Evolutionary conservation across 2,113 vertebrate species (phyloP).

Genomic region (Gallinago jamesoni): DNA sequence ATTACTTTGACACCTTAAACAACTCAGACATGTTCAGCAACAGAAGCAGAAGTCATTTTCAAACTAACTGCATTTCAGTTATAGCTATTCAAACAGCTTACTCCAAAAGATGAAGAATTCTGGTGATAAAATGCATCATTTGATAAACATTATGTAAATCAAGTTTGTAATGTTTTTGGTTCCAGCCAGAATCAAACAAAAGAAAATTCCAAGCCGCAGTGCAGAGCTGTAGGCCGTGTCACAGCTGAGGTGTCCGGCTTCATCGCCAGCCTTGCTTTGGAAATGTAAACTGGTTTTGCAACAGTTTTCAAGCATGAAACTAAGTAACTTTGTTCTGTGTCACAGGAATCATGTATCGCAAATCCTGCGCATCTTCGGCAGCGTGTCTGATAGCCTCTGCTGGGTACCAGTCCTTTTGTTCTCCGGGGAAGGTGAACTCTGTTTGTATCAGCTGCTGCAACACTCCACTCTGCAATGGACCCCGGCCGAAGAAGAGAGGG

Average conservation of each 20-base stretch:
- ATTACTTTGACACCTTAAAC: neutral
- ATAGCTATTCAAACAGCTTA: neutral
- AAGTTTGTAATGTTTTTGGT: neutral
- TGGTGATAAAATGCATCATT: slow-evolving; percentile 23
- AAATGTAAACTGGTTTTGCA: neutral
- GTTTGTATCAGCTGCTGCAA: slow-evolving; percentile 99
- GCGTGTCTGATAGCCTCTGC: slow-evolving; percentile 96
- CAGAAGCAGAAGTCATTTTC: neutral
- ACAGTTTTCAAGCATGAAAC: neutral
- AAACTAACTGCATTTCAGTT: slow-evolving; percentile 5
- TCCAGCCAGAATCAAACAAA: neutral
- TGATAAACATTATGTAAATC: neutral
- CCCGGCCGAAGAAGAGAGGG: slow-evolving; percentile 84
- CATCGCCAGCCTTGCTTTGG: neutral
- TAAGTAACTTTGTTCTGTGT: slow-evolving; percentile 56
- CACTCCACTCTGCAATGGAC: slow-evolving; percentile 95
- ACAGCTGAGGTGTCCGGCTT: neutral
- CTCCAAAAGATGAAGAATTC: neutral
- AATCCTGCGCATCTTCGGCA: slow-evolving; percentile 92
- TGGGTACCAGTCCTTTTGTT: slow-evolving; percentile 98
- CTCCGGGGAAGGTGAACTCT: slow-evolving; percentile 91
- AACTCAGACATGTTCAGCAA: neutral
- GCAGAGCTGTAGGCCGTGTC: neutral
- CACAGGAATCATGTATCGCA: slow-evolving; percentile 93
- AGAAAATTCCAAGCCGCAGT: neutral